A percentile compares a stretch with the other conserved stretches of the same genome.
Conservation (phyloP, 2,113 vertebrate species). For the Calonectris borealis region DNA sequence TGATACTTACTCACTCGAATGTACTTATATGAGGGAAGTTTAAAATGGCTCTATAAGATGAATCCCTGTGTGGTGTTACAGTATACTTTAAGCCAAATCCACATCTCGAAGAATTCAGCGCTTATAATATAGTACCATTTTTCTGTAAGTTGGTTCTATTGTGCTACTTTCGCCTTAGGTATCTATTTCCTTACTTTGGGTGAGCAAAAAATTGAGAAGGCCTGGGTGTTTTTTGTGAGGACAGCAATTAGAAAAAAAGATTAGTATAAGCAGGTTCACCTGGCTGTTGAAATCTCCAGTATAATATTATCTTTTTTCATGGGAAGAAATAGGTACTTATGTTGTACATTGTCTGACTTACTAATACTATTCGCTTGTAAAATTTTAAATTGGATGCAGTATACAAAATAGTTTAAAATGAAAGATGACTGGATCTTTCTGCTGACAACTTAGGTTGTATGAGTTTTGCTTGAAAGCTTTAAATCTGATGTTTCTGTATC, state of each 20-base stretch:
- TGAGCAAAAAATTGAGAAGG: slow-evolving; percentile 47
- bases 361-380: slow-evolving; percentile 46
- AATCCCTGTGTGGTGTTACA: background rate
- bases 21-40: slow-evolving; percentile 58
- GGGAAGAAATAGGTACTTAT: slow-evolving; percentile 25
- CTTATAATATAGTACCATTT: slow-evolving; percentile 12
- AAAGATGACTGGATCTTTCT: slow-evolving; percentile 76
- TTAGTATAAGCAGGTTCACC: slow-evolving; percentile 42
- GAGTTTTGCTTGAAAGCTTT: slow-evolving; percentile 83
- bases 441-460: slow-evolving; percentile 85
- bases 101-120: slow-evolving; percentile 49
- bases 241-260: slow-evolving; percentile 19
- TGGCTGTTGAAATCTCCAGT: background rate
- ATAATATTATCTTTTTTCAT: slow-evolving; percentile 35
- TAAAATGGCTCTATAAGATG: slow-evolving; percentile 16
- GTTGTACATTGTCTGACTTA: slow-evolving; percentile 50
- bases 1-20: slow-evolving; percentile 44
- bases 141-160: slow-evolving; percentile 1
- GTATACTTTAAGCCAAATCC: slow-evolving; percentile 49
- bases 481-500: slow-evolving; percentile 81
- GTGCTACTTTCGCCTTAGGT: background rate
- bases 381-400: slow-evolving; percentile 69
- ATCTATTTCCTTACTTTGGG: background rate
- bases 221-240: slow-evolving; percentile 11
- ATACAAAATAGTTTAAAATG: slow-evolving; percentile 53